Percentiles rank a stretch among this genome's conserved stretches.
Conservation (phyloP, 2,113 vertebrate species). For the Scomber colias region DNA sequence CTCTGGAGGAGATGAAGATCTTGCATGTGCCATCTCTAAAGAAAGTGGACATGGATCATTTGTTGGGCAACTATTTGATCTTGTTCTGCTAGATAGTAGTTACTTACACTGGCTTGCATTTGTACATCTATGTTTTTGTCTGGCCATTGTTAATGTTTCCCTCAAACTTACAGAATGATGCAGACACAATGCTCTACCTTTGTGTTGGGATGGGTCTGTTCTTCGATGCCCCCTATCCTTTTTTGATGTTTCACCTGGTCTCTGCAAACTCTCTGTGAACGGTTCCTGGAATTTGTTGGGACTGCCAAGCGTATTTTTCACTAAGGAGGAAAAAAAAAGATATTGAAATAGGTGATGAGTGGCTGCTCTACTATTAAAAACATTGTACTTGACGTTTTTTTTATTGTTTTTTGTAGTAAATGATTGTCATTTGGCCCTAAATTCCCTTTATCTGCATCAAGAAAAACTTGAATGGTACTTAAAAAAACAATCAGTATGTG, state of each 20-base stretch:
- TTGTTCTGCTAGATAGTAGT: not conserved
- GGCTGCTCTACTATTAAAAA: not conserved
- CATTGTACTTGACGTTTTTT: slow-evolving; percentile 1
- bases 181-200: slow-evolving; percentile 82
- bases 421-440: not conserved
- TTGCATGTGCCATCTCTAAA: slow-evolving; percentile 77
- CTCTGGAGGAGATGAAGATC: slow-evolving; percentile 85
- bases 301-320: slow-evolving; percentile 78
- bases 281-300: slow-evolving; percentile 76
- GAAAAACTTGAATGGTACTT: not conserved
- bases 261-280: slow-evolving; percentile 75
- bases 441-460: not conserved
- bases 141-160: not conserved
- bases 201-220: slow-evolving; percentile 84
- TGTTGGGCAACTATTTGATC: not conserved
- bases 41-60: slow-evolving; percentile 27
- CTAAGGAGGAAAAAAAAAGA: slow-evolving; percentile 54
- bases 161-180: not conserved
- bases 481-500: no score
- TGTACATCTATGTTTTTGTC: not conserved
- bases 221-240: slow-evolving; percentile 89
- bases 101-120: not conserved
- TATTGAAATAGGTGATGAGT: slow-evolving; percentile 35
- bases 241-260: slow-evolving; percentile 86
- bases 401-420: not conserved